Percentiles rank a stretch among this genome's conserved stretches.
Evolutionary conservation across 2,888 invertebrate species (phyloP).

Genomic region (Minunthozetes semirufus): DNA sequence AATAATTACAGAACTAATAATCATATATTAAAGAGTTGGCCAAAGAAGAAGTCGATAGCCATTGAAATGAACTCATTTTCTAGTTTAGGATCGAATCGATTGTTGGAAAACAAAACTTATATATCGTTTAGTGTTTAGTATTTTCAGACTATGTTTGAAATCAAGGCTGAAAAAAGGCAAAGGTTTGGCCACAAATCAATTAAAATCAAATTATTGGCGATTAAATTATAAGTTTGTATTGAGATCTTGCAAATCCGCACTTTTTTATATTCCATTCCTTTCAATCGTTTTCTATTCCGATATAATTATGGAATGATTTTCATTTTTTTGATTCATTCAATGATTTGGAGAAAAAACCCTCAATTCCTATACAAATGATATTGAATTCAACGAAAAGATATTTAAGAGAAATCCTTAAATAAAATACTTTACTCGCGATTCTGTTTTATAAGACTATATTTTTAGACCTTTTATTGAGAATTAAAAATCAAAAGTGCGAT

Average conservation of each 20-base stretch:
- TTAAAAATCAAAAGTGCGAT: neutral
- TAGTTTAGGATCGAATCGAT: neutral
- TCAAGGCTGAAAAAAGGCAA: neutral
- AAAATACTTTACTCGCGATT: too few species aligned
- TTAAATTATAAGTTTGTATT: neutral
- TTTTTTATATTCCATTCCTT: too few species aligned
- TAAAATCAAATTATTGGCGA: constrained; percentile 3
- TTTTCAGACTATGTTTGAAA: neutral
- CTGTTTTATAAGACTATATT: neutral
- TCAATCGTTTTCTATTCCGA: neutral
- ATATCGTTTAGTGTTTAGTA: neutral
- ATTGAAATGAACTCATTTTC: neutral
- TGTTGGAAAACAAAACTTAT: neutral
- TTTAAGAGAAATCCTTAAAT: too few species aligned
- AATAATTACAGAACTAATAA: neutral
- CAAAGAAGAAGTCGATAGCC: neutral
- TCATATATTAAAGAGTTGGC: neutral
- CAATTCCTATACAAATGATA: neutral
- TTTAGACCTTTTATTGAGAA: neutral
- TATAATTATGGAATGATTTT: neutral
- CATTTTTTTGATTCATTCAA: neutral
- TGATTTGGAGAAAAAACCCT: neutral
- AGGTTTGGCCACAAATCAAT: neutral
- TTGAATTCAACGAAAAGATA: too few species aligned
- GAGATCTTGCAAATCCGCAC: too few species aligned